A percentile compares a stretch with the other conserved stretches of the same genome.
These are phyloP conservation scores for Rutpela maculata DNA, from an alignment of 2,888 invertebrate species.

Conservation along the genomic window DNA sequence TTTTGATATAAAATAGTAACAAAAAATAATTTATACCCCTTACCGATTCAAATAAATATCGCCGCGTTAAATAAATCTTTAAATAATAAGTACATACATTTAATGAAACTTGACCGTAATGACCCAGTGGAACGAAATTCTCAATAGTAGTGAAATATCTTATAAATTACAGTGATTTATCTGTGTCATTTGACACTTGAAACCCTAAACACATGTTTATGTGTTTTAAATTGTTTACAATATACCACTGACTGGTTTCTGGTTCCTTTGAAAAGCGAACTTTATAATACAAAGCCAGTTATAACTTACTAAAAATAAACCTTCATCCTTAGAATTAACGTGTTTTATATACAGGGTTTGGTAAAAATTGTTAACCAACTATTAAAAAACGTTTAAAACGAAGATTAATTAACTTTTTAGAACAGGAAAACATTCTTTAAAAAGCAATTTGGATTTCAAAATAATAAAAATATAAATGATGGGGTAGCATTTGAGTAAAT, in stretches of 20 bases:
- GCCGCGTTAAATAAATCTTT: constrained; percentile 13
- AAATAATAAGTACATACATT: background rate
- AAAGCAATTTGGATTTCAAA: too few relatives aligned
- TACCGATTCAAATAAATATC: constrained; percentile 25
- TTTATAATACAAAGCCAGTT: background rate
- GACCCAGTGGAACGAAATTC: constrained; percentile 21
- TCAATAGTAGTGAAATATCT: background rate
- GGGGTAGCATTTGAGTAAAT: too few relatives aligned
- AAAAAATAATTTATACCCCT: constrained; percentile 26
- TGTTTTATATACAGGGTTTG: too few relatives aligned
- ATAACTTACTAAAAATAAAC: background rate
- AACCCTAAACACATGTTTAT: constrained; percentile 4
- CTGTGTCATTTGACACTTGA: constrained; percentile 7
- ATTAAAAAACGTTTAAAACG: too few relatives aligned
- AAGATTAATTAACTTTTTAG: too few relatives aligned
- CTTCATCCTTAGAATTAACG: too few relatives aligned
- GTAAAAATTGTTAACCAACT: too few relatives aligned
- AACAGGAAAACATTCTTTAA: too few relatives aligned
- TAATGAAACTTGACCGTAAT: constrained; percentile 25
- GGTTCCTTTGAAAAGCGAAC: background rate
- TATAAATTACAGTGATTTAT: constrained; percentile 34
- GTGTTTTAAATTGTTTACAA: background rate
- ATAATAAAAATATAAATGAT: too few relatives aligned
- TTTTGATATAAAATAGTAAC: constrained; percentile 20
- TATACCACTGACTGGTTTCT: background rate